Base-by-base conservation (phyloP, 2,797 vertebrate genomes). In the Knipowitschia caucasica region DNA sequence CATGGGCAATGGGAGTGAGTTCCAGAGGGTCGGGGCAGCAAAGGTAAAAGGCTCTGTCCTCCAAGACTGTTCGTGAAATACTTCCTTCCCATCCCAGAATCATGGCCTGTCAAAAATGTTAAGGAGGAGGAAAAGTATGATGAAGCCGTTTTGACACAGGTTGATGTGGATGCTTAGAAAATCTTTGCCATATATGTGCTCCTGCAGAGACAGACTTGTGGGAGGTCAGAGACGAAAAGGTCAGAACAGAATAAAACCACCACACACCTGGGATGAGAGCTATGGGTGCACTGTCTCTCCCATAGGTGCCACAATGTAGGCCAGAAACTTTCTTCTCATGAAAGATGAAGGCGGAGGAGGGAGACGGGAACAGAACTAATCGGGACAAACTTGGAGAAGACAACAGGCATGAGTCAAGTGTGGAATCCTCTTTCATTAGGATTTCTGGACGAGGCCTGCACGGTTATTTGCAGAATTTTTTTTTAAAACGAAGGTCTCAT, bases 171-270 rank as follows among this genome's bases (percentile, higher is more conserved):
- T 62, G 64, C 30, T 59, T 52, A 53, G 43, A 56, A n/a, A 50
- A 46, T 56, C 6, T 4, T 57, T 49, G 56, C 62, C 50, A 47
- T 55, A 54, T 64, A 50, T 55, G 50, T 20, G 8, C 65, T 51
- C 52, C 26, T 52, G 46, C 46, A 21, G 29, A 12, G 34, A 71
- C 5, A 23, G 33, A 30, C 36, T 65, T 27, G 35, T 33, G 36
- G 62, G 76, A 65, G 46, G 52, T 17, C 46, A 57, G n/a, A 44
- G 27, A 72, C 59, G 65, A 64, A 74, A 69, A 64, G 50, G 54
- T 56, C 51, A 68, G 56, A n/a, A 54, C 59, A 54, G 50, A 67
- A 71, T 56, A 59, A 65, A 50, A 46, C 46, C 44, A 11, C 55
- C 53, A 56, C n/a, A 66, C 64, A 60, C 38, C 55, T 55, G 18